Conservation (phyloP, 2,888 invertebrate genomes). For the Athrips mouffetella region DNA sequence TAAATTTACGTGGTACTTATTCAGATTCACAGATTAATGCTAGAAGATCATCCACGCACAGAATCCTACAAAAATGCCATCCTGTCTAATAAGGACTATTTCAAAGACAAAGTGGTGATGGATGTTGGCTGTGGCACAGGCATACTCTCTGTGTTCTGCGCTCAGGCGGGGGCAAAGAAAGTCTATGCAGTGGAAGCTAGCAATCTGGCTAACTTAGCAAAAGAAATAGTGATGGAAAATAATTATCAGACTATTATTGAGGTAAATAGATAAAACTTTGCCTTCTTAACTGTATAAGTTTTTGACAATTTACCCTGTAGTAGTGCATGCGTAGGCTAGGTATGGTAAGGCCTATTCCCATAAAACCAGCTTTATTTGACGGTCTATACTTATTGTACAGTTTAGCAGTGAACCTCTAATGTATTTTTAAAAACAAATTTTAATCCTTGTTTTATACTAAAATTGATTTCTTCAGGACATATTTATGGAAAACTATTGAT, state of each 20-base stretch:
- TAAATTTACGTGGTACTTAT: conserved; percentile 22
- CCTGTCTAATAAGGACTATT: conserved; percentile 79
- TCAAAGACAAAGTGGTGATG: conserved; percentile 88
- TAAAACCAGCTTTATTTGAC: too few species aligned
- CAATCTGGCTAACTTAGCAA: conserved; percentile 80
- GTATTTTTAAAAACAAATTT: too few species aligned
- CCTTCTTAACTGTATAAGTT: too few species aligned
- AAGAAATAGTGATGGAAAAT: conserved; percentile 84
- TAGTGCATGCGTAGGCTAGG: too few species aligned
- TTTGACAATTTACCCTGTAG: too few species aligned
- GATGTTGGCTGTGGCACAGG: conserved; percentile 94
- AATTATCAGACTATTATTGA: conserved; percentile 81
- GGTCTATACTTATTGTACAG: too few species aligned
- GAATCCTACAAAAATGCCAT: conserved; percentile 90
- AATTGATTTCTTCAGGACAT: too few species aligned
- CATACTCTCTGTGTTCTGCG: conserved; percentile 93
- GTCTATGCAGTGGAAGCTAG: conserved; percentile 93
- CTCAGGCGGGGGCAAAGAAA: conserved; percentile 91
- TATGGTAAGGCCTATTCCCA: too few species aligned
- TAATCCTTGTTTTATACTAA: too few species aligned
- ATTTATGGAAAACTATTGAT: too few species aligned
- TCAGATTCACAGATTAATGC: conserved; percentile 89
- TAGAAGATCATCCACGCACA: conserved; percentile 86
- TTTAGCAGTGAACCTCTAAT: too few species aligned
- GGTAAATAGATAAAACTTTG: conserved; percentile 51